Base-by-base conservation (phyloP, 1,140 invertebrate species). In the Nebria ingens region DNA sequence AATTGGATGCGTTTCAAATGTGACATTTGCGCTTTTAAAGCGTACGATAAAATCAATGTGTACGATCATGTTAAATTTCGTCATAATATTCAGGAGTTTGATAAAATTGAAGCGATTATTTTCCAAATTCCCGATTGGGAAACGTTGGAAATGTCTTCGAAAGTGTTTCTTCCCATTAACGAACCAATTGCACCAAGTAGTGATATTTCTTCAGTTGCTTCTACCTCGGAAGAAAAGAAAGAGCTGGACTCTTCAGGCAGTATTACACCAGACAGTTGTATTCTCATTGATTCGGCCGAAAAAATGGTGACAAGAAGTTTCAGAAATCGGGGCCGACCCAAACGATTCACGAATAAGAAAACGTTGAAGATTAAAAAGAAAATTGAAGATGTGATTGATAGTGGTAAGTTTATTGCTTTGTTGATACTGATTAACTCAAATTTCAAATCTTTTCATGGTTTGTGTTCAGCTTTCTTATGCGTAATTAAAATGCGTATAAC, bases 1-100 rank as follows among this genome's bases (percentile, higher is more conserved):
- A 67, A 65, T 52, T 73, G 73, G 69, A 68, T 67, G 58, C 62
- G 72, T 34, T 76, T 67, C 58, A 67, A 68, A 45, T 76, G 74
- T 55, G 65, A 62, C 19, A 55, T 67, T 4, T 76, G 74, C 55
- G 57, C 66, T 19, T 76, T 69, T 53, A 69, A 71, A 51, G 68
- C 67, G 23, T 72, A 68, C 22, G 56, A 62, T 22, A 72, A 71
- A 55, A 63, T 58, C 23, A 69, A 72, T 21, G 73, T 69, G 42
- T 59, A 68, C 0, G 59, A 63, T 2, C 74, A 76, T 60, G 69
- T 66, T 19, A 66, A 65, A 25, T 69, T 58, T 59, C 45, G 59
- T 1, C 74, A 76, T 52, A 61, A 66, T 22, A 61, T 63, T 63
- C 53, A 68, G 68, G 29, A 64, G 64, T 15, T 4, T 57, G 21